Evolutionary conservation across 2,113 vertebrate genomes (phyloP), one percentile per base, ranked within the genome.

Genomic region (Heteronetta atricapilla): DNA sequence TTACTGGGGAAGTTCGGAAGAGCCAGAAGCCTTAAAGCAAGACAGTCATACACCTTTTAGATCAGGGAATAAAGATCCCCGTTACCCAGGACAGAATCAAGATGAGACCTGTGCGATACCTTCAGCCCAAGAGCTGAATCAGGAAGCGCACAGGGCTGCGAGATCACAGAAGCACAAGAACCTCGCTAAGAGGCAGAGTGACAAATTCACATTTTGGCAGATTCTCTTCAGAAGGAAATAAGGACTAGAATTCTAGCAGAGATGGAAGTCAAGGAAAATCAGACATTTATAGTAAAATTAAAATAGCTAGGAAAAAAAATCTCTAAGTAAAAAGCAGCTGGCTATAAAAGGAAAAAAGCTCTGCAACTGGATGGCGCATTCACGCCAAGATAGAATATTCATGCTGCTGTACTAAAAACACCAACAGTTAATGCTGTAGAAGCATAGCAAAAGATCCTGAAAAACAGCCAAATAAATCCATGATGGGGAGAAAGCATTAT

Each of bases 61-160:
- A 5, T 73, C 29, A 59, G 34, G 44, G 13, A 62, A 52, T 29
- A 40, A n/a, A 76, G 62, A 62, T 6, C 13, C 28, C 15, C 6
- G 5, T 66, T 20, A 75, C 33, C 8, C 25, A 67, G 21, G 36
- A 46, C 29, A 62, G 34, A 4, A 36, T 59, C 2, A 5, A 48
- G 26, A 53, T 18, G 2, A 34, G 11, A 58, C 5, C 5, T 34
- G 4, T 9, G 15, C 60, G 60, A 52, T 23, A 46, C 5, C 13
- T 33, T 60, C 21, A 76, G 23, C 28, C 7, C 55, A 20, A 77
- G 42, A 67, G 4, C 25, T 34, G 19, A 69, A 44, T 18, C 25
- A 53, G 58, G 22, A 31, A 68, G 28, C 16, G 20, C 3, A 8
- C 6, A 1, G 0, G 0, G 22, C 38, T 46, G 29, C 38, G 33